Base-by-base conservation (phyloP, 1,140 invertebrate genomes). In the Eumaeus atala region DNA sequence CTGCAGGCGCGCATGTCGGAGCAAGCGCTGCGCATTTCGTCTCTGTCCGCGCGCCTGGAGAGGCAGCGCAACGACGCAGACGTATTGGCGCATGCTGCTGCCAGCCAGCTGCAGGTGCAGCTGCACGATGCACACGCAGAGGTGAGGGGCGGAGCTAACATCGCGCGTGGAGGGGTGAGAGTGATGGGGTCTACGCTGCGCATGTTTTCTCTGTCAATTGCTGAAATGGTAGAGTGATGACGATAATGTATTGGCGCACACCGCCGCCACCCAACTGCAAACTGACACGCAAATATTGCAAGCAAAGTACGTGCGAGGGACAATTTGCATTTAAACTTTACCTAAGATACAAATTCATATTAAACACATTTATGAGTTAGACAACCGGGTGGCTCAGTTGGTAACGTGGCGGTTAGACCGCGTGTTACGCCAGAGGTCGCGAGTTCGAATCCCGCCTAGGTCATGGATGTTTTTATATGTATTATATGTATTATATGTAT, bases 1-100 rank as follows among this genome's bases (percentile, higher is more conserved):
- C 83, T 96, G 44, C 94, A 96, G 72, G 90, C 93, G 60, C 92
- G 92, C 40, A 91, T 94, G 59, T 93, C 93, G 18, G 93, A 95
- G 70, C 93, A 95, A 74, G 89, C 95, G 53, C 90, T 94, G 53
- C 91, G 93, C 69, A 93, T 96, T 53, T 94, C 94, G 40, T 90
- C 92, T 1, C 89, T 96, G 61, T 92, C 94, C 58, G 92, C 68
- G 82, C 51, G 18, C 56, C 50, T 40, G 37, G 11, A 47, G 12
- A 47, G 21, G 10, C 34, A 38, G 89, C 95, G 93, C 7, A 90
- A 92, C 62, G 91, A 91, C 42, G 92, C 92, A 0, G 92, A 93
- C 52, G 91, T 92, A 56, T 89, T 91, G 9, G 91, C 93, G 58
- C 90, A 91, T 61, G 89, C 91, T 61, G 91, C 90, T 18, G 92